phyloP scores from a whole-genome alignment of 92 coral and sea anemone species.

The Zoanthus gigantus region DNA sequence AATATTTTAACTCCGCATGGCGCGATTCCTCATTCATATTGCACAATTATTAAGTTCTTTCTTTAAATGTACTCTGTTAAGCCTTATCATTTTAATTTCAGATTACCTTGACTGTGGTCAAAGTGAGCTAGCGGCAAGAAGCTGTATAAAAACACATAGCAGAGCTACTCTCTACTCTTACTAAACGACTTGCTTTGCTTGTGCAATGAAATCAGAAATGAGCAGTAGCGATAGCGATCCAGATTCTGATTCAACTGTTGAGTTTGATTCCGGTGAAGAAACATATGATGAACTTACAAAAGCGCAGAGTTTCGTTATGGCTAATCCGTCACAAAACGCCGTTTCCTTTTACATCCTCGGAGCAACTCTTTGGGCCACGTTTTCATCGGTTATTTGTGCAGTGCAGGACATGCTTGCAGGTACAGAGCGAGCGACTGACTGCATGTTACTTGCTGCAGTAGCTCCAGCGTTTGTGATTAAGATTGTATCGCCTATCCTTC shows the following conservation, averaged over 20 bases:
- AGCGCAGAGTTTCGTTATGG: not conserved
- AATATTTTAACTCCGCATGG: not conserved
- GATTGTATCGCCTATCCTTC: conserved; percentile 55
- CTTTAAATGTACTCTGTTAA: not conserved
- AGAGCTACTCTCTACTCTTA: too few species aligned
- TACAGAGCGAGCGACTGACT: conserved; percentile 67
- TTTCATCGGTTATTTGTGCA: conserved; percentile 72
- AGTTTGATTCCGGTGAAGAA: conserved; percentile 4
- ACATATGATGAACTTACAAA: not conserved
- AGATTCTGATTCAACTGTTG: not conserved
- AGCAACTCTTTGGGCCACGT: conserved; percentile 63
- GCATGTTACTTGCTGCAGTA: conserved; percentile 68
- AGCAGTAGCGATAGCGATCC: conserved; percentile 13
- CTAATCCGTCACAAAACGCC: conserved; percentile 3
- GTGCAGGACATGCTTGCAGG: conserved; percentile 81
- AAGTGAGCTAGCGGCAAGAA: not conserved
- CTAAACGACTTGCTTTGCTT: not conserved
- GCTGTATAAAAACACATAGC: not conserved
- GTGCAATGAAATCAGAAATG: not conserved
- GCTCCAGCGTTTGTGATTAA: conserved; percentile 80
- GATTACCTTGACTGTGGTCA: not conserved
- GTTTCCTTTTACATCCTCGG: conserved; percentile 70
- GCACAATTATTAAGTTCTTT: not conserved
- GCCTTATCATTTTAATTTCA: not conserved
- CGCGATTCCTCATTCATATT: not conserved